A percentile compares a stretch with the other conserved stretches of the same genome.
Conservation (phyloP, 1,140 invertebrate genomes). For the Cotesia typhae region DNA sequence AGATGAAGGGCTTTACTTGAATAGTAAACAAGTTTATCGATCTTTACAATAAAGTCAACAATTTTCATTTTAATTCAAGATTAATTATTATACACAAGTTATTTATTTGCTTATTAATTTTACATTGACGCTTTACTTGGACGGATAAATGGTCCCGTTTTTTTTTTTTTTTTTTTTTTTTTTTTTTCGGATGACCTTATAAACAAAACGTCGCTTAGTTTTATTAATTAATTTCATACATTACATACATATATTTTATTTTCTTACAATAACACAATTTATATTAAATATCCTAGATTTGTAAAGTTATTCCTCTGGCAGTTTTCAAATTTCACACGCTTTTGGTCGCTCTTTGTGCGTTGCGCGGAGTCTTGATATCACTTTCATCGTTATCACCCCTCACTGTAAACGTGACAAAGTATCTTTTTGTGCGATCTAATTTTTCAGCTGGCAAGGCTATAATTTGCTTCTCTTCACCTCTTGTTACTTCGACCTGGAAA, state of each 20-base stretch:
- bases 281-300: neutral
- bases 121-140: neutral
- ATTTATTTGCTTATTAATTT: neutral
- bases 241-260: neutral
- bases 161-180: neutral
- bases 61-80: neutral
- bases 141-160: constrained; percentile 5
- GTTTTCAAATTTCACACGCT: constrained; percentile 48
- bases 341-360: constrained; percentile 55
- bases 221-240: no score
- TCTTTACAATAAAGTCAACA: neutral
- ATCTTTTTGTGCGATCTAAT: constrained; percentile 86
- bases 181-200: no score
- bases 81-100: constrained; percentile 1
- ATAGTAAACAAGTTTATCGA: neutral
- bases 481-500: constrained; percentile 75
- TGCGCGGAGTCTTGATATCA: constrained; percentile 45
- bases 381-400: constrained; percentile 68
- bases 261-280: neutral
- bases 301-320: constrained; percentile 7
- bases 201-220: no score
- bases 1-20: neutral
- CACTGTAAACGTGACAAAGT: constrained; percentile 89
- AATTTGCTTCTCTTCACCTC: constrained; percentile 82
- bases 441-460: constrained; percentile 85